Evolutionary conservation across 2,888 invertebrate species (phyloP), one percentile per base, ranked within the genome.

Genomic region (Pyrrhosoma nymphula): DNA sequence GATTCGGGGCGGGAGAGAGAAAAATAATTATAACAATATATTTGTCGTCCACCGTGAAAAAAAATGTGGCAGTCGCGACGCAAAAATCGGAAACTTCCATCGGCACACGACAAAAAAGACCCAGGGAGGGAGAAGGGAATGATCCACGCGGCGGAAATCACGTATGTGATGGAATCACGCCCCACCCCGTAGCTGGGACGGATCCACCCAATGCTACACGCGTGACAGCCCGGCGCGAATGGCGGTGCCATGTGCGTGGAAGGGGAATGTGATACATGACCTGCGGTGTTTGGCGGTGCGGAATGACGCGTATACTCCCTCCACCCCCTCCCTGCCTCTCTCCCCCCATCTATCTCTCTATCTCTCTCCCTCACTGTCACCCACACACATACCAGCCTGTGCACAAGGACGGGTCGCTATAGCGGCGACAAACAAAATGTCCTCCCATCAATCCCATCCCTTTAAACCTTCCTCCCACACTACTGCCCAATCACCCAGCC

Each of bases 11-110:
- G 35, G 35, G 6, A 26, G 30, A 26, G 14, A 8, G 4, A 82
- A 2, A 35, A 35, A 82, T 35, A 82, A 35, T 35, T 16, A 16
- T 35, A 35, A 82, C 30, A 35, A 82, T 35, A 82, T 35, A 35
- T 35, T 16, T 18, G 6, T 82, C 35, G 30, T 4, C 18, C 82
- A 35, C 35, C 26, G 14, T 14, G 30, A 35, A 82, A 35, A 82
- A 82, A 69, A 69, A n/a, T 82, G 35, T 18, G 82, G 16, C 82
- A 26, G 35, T 35, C 82, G 35, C 35, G 82, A 82, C 82, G 35
- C 35, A 35, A 82, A 82, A 82, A 10, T 82, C 82, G 82, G 82
- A 82, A 82, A 82, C 82, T 82, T 82, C 82, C 82, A 82, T 82
- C 69, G 69, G 23, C 60, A 60, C 60, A 60, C n/a, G 82, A 35